phyloP scores from a whole-genome alignment of 2,888 invertebrate species.

The Drosophila eohydei region DNA sequence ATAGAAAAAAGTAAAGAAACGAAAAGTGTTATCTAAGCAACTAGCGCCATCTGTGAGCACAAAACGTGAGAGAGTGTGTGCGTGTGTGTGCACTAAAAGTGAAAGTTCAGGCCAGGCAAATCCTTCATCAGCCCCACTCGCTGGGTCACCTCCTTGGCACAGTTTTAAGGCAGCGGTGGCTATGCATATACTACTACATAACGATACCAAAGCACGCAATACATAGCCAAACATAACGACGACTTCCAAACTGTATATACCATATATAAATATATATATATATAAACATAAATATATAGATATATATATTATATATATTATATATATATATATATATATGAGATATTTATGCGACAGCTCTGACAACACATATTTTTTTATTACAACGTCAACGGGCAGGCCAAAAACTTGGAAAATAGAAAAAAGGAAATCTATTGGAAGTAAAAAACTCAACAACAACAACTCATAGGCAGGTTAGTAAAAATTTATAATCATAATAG shows the following conservation, averaged over 20 bases:
- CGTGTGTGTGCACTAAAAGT: slow-evolving; percentile 54
- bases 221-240: slow-evolving; percentile 34
- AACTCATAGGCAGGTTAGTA: slow-evolving; percentile 52
- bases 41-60: slow-evolving; percentile 47
- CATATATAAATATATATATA: slow-evolving; percentile 23
- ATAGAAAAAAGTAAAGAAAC: slow-evolving; percentile 28
- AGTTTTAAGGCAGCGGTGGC: slow-evolving; percentile 27
- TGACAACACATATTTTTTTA: slow-evolving; percentile 54
- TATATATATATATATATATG: slow-evolving; percentile 18
- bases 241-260: slow-evolving; percentile 29
- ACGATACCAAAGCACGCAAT: slow-evolving; percentile 64
- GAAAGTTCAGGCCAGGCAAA: slow-evolving; percentile 61
- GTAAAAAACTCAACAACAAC: slow-evolving; percentile 21
- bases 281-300: slow-evolving; percentile 1
- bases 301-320: not conserved
- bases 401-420: slow-evolving; percentile 35
- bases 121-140: slow-evolving; percentile 32
- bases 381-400: slow-evolving; percentile 38
- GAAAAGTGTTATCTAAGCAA: slow-evolving; percentile 63
- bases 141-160: slow-evolving; percentile 56
- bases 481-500: slow-evolving; percentile 14
- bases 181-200: slow-evolving; percentile 46
- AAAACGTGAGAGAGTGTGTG: slow-evolving; percentile 21
- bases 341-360: slow-evolving; percentile 66
- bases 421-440: slow-evolving; percentile 50